Evolutionary conservation across 1,140 invertebrate species (phyloP).

Genomic region (Zophobas morio): DNA sequence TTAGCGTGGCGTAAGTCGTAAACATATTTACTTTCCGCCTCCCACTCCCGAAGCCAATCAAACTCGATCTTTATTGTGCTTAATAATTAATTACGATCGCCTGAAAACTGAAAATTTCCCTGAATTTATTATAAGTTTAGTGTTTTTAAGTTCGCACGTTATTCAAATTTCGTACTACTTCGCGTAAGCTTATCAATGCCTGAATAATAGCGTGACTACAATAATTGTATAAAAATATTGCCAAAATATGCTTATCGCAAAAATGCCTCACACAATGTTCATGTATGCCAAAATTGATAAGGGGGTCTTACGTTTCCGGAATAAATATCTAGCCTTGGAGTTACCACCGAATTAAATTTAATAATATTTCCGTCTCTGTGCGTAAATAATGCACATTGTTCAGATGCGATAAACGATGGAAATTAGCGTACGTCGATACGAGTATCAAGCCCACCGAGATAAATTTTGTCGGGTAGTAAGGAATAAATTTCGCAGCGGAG

Average conservation of each 20-base stretch:
- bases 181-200: slow-evolving; percentile 30
- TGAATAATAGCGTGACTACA: slow-evolving; percentile 33
- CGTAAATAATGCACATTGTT: slow-evolving; percentile 13
- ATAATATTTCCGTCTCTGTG: slow-evolving; percentile 30
- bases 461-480: not conserved
- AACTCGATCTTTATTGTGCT: slow-evolving; percentile 9
- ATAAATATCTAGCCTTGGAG: slow-evolving; percentile 52
- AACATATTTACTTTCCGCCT: slow-evolving; percentile 22
- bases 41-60: slow-evolving; percentile 7
- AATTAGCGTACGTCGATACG: slow-evolving; percentile 7
- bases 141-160: slow-evolving; percentile 34
- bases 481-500: too few species aligned
- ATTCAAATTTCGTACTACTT: slow-evolving; percentile 40
- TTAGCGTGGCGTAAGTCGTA: slow-evolving; percentile 24
- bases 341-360: slow-evolving; percentile 45
- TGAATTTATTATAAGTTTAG: slow-evolving; percentile 15
- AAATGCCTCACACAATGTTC: slow-evolving; percentile 43
- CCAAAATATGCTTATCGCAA: slow-evolving; percentile 47
- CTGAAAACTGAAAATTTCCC: slow-evolving; percentile 28
- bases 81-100: slow-evolving; percentile 22
- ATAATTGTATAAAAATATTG: slow-evolving; percentile 45
- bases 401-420: slow-evolving; percentile 5
- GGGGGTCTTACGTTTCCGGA: slow-evolving; percentile 49
- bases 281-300: slow-evolving; percentile 48
- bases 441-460: slow-evolving; percentile 6